Evolutionary conservation across 2,797 vertebrate species (phyloP), one percentile per base, ranked within the genome.

Genomic region (Myotis myotis): DNA sequence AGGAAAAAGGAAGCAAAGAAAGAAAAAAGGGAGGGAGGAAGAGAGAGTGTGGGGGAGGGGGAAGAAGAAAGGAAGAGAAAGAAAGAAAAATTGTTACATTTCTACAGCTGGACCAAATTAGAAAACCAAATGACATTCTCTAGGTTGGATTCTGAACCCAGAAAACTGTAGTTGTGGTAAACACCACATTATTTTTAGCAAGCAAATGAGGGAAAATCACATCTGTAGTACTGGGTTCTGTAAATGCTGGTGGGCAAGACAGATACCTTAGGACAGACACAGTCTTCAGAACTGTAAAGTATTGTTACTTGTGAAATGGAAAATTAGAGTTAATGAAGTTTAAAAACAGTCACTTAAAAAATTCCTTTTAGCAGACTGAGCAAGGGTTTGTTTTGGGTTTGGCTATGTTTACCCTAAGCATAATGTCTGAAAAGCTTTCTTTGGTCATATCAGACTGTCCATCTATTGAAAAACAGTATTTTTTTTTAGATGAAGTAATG

Each of bases 31-130:
- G 25, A 72, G 38, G 13, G 36, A 44, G 41, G 25, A 44, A n/a
- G 66, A 66, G 12, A 64, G 22, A 38, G 16, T 16, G 9, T 64
- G 30, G 30, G 7, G 20, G 1, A 22, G 1, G 11, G 30, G 2
- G 8, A 11, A 17, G 8, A 44, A 8, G 4, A 55, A 47, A 6
- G 2, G 23, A 19, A 4, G 6, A 55, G 23, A 10, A 0, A 64
- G 0, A n/a, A 11, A 44, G 33, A 20, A 53, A 23, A 11, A 25
- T 83, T 66, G 12, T 60, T 72, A 11, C 22, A 36, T 66, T 66
- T 92, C 62, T 64, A 80, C 49, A 94, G 68, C 49, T 94, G 84
- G 44, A 76, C 16, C 9, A 79, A 95, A 96, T 96, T 93, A 97
- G 72, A 85, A 95, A 96, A 76, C 55, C 41, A 91, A 81, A 88